Evolutionary conservation across 2,888 invertebrate species (phyloP).

Genomic region (Leucophenga montana): DNA sequence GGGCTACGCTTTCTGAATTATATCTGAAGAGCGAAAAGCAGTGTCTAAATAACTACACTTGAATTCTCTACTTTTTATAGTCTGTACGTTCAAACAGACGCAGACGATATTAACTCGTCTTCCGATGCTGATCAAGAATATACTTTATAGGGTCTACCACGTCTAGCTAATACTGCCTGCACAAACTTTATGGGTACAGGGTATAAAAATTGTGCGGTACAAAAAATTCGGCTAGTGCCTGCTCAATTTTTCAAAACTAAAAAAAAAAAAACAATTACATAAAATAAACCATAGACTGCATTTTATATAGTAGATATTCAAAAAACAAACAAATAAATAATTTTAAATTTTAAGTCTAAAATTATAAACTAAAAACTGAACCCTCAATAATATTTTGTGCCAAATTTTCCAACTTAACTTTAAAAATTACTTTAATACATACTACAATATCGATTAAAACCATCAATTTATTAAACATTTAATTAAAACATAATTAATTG

Average conservation of each 20-base stretch:
- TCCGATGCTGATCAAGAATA: too few species aligned
- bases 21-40: too few species aligned
- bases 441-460: conserved; percentile 13
- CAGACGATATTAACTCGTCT: too few species aligned
- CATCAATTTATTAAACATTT: conserved; percentile 1
- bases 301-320: conserved; percentile 40
- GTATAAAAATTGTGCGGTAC: background rate
- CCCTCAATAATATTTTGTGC: conserved; percentile 36
- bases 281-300: conserved; percentile 57
- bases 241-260: background rate
- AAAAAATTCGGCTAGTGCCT: background rate
- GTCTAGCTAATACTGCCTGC: too few species aligned
- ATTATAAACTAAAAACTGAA: conserved; percentile 16
- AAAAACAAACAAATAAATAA: conserved; percentile 36
- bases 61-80: too few species aligned
- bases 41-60: too few species aligned
- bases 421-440: conserved; percentile 37
- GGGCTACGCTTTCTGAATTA: too few species aligned
- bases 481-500: conserved; percentile 13
- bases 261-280: conserved; percentile 34
- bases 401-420: conserved; percentile 43
- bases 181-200: background rate
- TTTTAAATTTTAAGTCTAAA: conserved; percentile 37
- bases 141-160: too few species aligned
- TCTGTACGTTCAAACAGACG: too few species aligned